These are phyloP conservation scores for Schrankia costaestrigalis DNA, from an alignment of 2,888 invertebrate genomes.

Conservation along the genomic window DNA sequence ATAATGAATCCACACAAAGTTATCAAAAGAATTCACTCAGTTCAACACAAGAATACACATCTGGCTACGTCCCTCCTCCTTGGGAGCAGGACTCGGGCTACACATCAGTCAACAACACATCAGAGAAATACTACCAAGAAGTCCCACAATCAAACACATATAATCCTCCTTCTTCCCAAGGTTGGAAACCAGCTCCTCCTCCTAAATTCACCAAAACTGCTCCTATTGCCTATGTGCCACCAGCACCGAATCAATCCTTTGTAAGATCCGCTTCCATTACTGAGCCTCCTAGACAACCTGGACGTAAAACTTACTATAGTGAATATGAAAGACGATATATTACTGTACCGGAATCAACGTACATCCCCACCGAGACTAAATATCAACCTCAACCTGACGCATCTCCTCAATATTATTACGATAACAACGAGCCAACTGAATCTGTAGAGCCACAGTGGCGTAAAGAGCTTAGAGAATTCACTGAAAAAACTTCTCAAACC, in stretches of 20 bases:
- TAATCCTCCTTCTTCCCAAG: constrained; percentile 36
- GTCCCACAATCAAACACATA: constrained; percentile 43
- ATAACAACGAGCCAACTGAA: constrained; percentile 65
- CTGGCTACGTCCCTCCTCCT: constrained; percentile 72
- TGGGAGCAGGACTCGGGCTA: constrained; percentile 72
- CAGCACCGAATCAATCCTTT: constrained; percentile 74
- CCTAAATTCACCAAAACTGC: constrained; percentile 59
- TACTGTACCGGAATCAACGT: constrained; percentile 70
- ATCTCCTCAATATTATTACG: constrained; percentile 71
- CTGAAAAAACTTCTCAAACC: constrained; percentile 66
- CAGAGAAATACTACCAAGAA: constrained; percentile 56
- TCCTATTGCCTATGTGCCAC: constrained; percentile 67
- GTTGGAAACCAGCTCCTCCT: constrained; percentile 52
- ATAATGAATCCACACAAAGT: constrained; percentile 49
- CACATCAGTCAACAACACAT: constrained; percentile 44
- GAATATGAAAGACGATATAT: constrained; percentile 75
- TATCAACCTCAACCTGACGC: constrained; percentile 69
- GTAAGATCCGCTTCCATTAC: constrained; percentile 51
- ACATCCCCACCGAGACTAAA: constrained; percentile 66
- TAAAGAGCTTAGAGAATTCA: constrained; percentile 72
- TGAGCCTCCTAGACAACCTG: constrained; percentile 55
- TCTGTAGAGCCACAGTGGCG: constrained; percentile 72
- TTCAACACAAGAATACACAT: constrained; percentile 52
- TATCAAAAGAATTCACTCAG: constrained; percentile 41
- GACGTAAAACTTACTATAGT: constrained; percentile 73